These are phyloP conservation scores for Halcyon senegalensis DNA, from an alignment of 2,113 vertebrate species.

Conservation along the genomic window DNA sequence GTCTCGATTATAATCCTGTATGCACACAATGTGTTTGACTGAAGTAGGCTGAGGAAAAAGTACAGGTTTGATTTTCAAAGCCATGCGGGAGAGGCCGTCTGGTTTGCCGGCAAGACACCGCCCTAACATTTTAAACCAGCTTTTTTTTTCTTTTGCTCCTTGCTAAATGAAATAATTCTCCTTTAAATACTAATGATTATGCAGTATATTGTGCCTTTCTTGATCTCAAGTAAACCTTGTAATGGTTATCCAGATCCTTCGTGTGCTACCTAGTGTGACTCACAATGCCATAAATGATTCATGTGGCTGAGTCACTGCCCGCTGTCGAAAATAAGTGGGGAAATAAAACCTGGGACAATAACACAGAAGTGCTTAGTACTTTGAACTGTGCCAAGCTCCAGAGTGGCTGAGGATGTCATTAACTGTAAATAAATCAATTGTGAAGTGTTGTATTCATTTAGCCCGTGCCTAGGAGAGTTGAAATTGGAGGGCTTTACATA, in stretches of 20 bases:
- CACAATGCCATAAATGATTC: constrained; percentile 51
- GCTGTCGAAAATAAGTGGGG: not conserved
- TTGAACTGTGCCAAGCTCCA: constrained; percentile 3
- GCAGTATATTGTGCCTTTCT: not conserved
- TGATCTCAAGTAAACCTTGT: not conserved
- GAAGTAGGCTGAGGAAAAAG: not conserved
- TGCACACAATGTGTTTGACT: not conserved
- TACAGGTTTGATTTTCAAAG: not conserved
- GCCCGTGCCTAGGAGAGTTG: not conserved
- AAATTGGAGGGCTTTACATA: not conserved
- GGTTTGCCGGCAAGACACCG: not conserved
- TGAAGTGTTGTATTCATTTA: constrained; percentile 27
- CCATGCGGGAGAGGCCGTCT: not conserved
- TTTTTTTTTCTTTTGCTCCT: not conserved
- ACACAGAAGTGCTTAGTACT: not conserved
- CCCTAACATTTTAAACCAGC: not conserved
- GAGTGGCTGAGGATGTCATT: not conserved
- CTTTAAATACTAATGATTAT: not conserved
- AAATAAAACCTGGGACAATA: not conserved
- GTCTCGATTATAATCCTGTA: not conserved
- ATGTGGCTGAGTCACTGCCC: constrained; percentile 53
- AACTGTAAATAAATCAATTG: constrained; percentile 38
- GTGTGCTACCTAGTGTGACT: constrained; percentile 43
- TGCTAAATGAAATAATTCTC: not conserved
- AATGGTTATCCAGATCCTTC: constrained; percentile 1